Percentiles rank a stretch among this genome's conserved stretches.
These are phyloP conservation scores for Rhineura floridana DNA, from an alignment of 2,113 vertebrate species.

Conservation along the genomic window DNA sequence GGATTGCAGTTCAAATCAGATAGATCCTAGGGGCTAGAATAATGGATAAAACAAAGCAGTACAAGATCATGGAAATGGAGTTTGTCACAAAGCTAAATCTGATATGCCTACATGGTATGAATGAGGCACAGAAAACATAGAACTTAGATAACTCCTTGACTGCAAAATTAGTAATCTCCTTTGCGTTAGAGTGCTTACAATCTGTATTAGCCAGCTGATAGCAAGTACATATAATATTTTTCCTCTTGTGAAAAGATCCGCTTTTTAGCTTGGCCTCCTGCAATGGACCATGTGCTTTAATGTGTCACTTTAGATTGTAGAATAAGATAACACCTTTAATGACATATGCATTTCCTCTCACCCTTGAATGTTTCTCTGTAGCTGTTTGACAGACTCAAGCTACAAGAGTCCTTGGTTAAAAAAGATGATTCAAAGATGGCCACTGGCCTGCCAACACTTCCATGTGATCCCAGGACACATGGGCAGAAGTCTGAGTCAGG, in stretches of 20 bases:
- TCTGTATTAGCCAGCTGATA: not conserved
- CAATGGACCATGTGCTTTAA: not conserved
- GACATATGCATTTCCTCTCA: not conserved
- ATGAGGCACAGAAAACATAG: too few species aligned
- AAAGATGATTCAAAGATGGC: slow-evolving; percentile 71
- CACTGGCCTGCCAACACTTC: slow-evolving; percentile 66
- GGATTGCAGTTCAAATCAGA: not conserved
- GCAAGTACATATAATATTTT: not conserved
- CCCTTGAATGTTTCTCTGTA: slow-evolving; percentile 65
- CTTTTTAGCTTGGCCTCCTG: not conserved
- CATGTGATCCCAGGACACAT: slow-evolving; percentile 67
- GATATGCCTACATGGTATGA: not conserved
- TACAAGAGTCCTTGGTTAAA: slow-evolving; percentile 82
- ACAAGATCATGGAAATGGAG: not conserved
- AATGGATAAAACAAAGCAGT: not conserved
- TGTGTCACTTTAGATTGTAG: not conserved
- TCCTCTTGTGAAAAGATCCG: not conserved
- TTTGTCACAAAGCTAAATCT: not conserved
- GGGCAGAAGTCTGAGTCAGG: slow-evolving; percentile 65
- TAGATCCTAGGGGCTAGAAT: not conserved
- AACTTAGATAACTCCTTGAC: not conserved
- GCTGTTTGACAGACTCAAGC: slow-evolving; percentile 91
- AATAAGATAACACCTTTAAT: not conserved
- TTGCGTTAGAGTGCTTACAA: not conserved
- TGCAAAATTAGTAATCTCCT: not conserved